Evolutionary conservation across 1,140 invertebrate genomes (phyloP).

Genomic region (Pogonomyrmex barbatus): DNA sequence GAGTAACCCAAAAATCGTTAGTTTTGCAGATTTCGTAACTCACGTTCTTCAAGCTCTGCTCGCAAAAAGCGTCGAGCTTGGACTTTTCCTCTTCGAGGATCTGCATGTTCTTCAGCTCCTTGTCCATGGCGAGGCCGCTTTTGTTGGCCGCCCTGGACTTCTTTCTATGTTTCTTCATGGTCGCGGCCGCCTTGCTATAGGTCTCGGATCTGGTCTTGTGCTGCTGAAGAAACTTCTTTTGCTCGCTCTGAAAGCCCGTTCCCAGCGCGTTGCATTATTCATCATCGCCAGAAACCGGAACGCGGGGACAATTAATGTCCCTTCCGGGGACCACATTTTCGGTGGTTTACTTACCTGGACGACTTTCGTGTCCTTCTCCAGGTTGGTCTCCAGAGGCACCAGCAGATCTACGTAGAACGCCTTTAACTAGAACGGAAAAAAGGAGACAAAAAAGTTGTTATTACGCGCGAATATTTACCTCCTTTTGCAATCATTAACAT

Average conservation of each 20-base stretch:
- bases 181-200: conserved; percentile 94
- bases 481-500: not conserved
- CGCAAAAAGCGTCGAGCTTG: conserved; percentile 95
- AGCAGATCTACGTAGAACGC: conserved; percentile 97
- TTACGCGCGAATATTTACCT: not conserved
- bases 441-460: not conserved
- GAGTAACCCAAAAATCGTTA: not conserved
- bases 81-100: conserved; percentile 95
- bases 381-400: conserved; percentile 95
- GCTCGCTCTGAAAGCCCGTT: conserved; percentile 89
- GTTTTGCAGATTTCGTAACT: conserved; percentile 79
- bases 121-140: conserved; percentile 93
- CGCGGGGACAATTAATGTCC: not conserved
- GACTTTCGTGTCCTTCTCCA: conserved; percentile 97
- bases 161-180: conserved; percentile 96
- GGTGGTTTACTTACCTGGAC: conserved; percentile 90
- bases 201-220: conserved; percentile 95
- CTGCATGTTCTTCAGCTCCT: conserved; percentile 97
- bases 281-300: conserved; percentile 20
- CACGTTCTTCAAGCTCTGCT: conserved; percentile 96
- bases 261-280: conserved; percentile 63
- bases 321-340: not conserved
- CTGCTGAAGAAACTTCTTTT: conserved; percentile 95
- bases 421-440: conserved; percentile 90
- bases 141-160: conserved; percentile 91